Percentiles rank a stretch among this genome's conserved stretches.
These are phyloP conservation scores for Platysternon megacephalum DNA, from an alignment of 2,113 vertebrate genomes.

Conservation along the genomic window DNA sequence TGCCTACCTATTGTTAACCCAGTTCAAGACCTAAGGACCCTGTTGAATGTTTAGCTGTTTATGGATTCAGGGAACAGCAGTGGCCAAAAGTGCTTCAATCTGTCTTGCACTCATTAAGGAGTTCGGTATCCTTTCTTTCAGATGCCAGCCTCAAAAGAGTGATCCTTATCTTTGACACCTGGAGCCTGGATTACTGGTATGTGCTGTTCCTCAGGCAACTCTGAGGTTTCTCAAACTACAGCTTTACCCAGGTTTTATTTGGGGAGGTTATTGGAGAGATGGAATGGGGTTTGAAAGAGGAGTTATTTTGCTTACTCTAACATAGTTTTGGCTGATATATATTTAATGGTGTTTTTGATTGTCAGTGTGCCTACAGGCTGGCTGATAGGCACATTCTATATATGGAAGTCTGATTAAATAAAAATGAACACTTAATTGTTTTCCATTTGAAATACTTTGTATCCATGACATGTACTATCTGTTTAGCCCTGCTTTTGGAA, in stretches of 20 bases:
- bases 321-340: background rate
- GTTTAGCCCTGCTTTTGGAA: background rate
- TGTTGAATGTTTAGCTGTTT: background rate
- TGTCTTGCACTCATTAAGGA: background rate
- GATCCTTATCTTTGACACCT: background rate
- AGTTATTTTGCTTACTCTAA: background rate
- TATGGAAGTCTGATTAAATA: background rate
- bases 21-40: background rate
- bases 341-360: background rate
- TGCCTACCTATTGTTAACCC: background rate
- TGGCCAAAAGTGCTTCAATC: background rate
- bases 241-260: background rate
- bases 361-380: background rate
- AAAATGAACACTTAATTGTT: rapidly evolving
- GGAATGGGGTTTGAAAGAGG: background rate
- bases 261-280: background rate
- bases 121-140: background rate
- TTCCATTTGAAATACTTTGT: background rate
- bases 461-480: background rate
- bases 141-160: background rate
- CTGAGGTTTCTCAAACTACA: background rate
- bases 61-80: background rate
- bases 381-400: rapidly evolving
- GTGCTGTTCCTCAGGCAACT: background rate
- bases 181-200: background rate